Evolutionary conservation across 2,888 invertebrate species (phyloP).

Genomic region (Oegoconia quadripuncta): DNA sequence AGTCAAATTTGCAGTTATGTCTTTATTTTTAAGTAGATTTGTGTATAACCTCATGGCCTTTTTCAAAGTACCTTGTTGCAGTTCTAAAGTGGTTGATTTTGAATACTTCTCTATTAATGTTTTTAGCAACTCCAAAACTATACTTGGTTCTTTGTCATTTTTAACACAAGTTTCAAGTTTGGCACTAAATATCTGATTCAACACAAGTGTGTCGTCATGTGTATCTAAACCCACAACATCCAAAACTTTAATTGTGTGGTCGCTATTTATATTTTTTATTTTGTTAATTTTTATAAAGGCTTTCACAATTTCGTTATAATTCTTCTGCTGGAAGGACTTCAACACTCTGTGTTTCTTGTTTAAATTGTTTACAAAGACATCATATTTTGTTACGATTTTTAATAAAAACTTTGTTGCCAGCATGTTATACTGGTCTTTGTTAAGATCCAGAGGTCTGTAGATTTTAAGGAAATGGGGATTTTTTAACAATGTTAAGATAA

Average conservation of each 20-base stretch:
- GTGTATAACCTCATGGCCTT: slow-evolving; percentile 64
- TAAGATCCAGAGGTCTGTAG: slow-evolving; percentile 51
- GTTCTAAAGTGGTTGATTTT: slow-evolving; percentile 39
- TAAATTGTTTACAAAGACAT: slow-evolving; percentile 49
- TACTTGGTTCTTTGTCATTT: slow-evolving; percentile 68
- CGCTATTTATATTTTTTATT: slow-evolving; percentile 48
- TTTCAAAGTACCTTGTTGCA: slow-evolving; percentile 50
- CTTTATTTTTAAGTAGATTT: slow-evolving; percentile 56
- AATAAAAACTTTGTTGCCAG: slow-evolving; percentile 56
- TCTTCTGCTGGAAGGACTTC: slow-evolving; percentile 75
- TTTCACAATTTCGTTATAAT: slow-evolving; percentile 63
- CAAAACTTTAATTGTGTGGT: slow-evolving; percentile 60
- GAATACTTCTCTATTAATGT: slow-evolving; percentile 69
- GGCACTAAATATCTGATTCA: slow-evolving; percentile 56
- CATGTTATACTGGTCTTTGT: slow-evolving; percentile 41
- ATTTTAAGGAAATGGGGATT: slow-evolving; percentile 60
- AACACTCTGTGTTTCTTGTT: slow-evolving; percentile 54
- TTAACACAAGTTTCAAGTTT: slow-evolving; percentile 53
- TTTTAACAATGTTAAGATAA: slow-evolving; percentile 52
- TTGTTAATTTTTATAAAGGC: slow-evolving; percentile 69
- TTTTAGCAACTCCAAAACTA: slow-evolving; percentile 72
- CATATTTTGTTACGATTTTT: slow-evolving; percentile 43
- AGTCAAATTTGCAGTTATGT: slow-evolving; percentile 64
- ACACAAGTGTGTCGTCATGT: slow-evolving; percentile 60
- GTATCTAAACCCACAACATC: slow-evolving; percentile 55